A percentile compares a stretch with the other conserved stretches of the same genome.
Conservation (phyloP, 1,140 invertebrate species). For the Polypedilum vanderplanki region DNA sequence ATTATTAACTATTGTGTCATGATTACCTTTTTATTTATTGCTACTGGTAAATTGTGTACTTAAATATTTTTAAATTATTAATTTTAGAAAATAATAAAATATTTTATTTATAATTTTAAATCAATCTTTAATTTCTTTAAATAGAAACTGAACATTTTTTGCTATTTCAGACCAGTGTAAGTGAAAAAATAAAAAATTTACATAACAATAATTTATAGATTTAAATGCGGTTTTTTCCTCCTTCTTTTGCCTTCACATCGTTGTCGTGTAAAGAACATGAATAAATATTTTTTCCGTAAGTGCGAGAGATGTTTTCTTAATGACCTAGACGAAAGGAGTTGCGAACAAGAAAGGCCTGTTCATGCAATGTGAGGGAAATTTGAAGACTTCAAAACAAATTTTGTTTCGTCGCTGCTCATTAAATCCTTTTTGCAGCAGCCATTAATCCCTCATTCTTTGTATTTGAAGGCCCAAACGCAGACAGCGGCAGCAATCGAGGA, state of each 20-base stretch:
- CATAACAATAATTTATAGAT: conserved; percentile 28
- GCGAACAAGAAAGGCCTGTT: neutral
- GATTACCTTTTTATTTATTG: too few relatives aligned
- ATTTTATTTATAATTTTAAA: too few relatives aligned
- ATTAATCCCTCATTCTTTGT: neutral
- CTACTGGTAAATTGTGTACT: too few relatives aligned
- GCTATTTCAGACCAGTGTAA: too few relatives aligned
- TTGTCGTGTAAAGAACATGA: conserved; percentile 10
- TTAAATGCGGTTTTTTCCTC: conserved; percentile 21
- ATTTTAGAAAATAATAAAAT: too few relatives aligned
- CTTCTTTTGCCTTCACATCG: neutral
- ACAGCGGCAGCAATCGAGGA: neutral
- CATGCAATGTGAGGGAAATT: neutral
- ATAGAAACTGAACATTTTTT: too few relatives aligned
- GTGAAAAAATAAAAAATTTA: conserved; percentile 1
- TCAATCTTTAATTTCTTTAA: too few relatives aligned
- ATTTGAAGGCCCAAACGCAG: neutral
- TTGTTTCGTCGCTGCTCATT: neutral
- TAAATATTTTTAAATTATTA: too few relatives aligned
- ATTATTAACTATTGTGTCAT: too few relatives aligned
- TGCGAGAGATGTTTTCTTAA: conserved; percentile 25
- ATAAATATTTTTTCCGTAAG: conserved; percentile 3
- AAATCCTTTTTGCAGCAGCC: neutral
- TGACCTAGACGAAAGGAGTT: conserved; percentile 22
- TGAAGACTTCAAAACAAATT: neutral